Conservation (phyloP, 2,888 invertebrate genomes). For the Metopia argyrocephala region DNA sequence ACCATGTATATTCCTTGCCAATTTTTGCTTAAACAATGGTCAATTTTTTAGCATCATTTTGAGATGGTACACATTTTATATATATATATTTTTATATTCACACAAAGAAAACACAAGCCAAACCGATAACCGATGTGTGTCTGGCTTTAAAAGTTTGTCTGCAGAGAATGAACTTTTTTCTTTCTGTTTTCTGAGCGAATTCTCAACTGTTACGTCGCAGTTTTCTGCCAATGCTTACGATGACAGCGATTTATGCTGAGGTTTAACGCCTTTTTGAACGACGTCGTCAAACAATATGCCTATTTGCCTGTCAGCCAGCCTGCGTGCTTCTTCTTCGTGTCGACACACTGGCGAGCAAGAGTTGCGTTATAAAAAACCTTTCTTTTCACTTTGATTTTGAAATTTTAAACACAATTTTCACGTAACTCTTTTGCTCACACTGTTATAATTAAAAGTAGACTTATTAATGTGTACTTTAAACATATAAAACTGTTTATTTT, state of each 20-base stretch:
- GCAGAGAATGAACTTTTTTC: slow-evolving; percentile 48
- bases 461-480: neutral
- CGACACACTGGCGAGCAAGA: slow-evolving; percentile 48
- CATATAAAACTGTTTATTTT: slow-evolving; percentile 24
- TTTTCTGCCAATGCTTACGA: slow-evolving; percentile 6
- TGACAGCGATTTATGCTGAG: slow-evolving; percentile 32
- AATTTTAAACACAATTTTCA: neutral
- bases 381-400: neutral
- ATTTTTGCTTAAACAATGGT: slow-evolving; percentile 29
- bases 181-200: slow-evolving; percentile 54
- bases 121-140: slow-evolving; percentile 46
- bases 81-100: slow-evolving; percentile 30
- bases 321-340: slow-evolving; percentile 26
- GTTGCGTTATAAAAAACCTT: slow-evolving; percentile 30
- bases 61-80: slow-evolving; percentile 35
- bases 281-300: slow-evolving; percentile 22
- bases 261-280: slow-evolving; percentile 49
- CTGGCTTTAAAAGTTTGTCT: slow-evolving; percentile 52
- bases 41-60: slow-evolving; percentile 55
- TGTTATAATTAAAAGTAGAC: neutral
- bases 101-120: slow-evolving; percentile 56
- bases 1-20: neutral
- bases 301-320: slow-evolving; percentile 11
- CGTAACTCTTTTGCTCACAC: slow-evolving; percentile 22
- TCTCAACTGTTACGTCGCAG: slow-evolving; percentile 47